Conservation (phyloP, 2,888 invertebrate genomes). For the Orthonevra nobilis region DNA sequence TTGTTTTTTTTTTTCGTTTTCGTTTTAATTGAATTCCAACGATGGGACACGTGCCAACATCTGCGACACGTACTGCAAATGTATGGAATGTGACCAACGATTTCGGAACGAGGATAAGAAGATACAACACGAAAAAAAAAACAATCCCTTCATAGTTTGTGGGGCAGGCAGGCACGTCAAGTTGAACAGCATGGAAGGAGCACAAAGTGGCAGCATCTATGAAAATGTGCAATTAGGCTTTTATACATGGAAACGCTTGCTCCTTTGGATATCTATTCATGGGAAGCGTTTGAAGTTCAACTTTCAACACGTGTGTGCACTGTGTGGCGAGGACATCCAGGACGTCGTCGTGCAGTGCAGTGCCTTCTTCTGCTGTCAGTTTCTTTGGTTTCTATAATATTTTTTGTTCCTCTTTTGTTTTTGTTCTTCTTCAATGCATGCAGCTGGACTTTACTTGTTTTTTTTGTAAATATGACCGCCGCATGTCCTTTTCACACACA, state of each 20-base stretch:
- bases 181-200: neutral
- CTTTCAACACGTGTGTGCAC: constrained; percentile 48
- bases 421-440: constrained; percentile 28
- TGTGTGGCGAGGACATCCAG: constrained; percentile 24
- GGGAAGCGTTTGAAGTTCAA: constrained; percentile 48
- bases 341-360: neutral
- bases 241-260: constrained; percentile 27
- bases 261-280: neutral
- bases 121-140: constrained; percentile 1
- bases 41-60: constrained; percentile 70
- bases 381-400: constrained; percentile 1
- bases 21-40: constrained; percentile 77
- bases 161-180: constrained; percentile 34
- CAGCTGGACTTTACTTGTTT: constrained; percentile 43
- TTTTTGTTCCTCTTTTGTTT: constrained; percentile 22
- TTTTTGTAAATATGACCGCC: constrained; percentile 47
- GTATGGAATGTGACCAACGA: constrained; percentile 67
- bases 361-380: constrained; percentile 24
- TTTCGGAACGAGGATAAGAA: constrained; percentile 5
- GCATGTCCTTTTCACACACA: constrained; percentile 41
- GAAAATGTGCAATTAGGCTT: constrained; percentile 62
- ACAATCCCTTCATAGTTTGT: constrained; percentile 26
- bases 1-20: constrained; percentile 53
- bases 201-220: constrained; percentile 18
- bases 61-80: constrained; percentile 69